phyloP scores from a whole-genome alignment of 2,888 invertebrate genomes.

The Cremastobaeus sp. region DNA sequence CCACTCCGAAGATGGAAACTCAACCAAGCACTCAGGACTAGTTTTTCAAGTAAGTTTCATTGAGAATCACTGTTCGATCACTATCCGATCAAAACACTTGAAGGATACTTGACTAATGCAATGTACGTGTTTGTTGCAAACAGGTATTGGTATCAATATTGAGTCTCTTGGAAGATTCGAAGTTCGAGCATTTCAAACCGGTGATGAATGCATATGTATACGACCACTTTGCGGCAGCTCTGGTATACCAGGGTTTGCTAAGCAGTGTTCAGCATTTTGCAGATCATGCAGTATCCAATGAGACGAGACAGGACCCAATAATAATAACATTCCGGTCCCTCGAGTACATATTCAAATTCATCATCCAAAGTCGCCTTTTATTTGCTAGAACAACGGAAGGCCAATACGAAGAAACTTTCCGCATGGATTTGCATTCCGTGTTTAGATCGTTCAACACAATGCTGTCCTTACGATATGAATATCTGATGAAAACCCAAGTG shows the following conservation, averaged over 20 bases:
- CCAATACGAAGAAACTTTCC: slow-evolving; percentile 92
- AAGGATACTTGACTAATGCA: too few relatives aligned
- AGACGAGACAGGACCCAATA: slow-evolving; percentile 93
- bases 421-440: slow-evolving; percentile 88
- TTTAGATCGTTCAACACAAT: slow-evolving; percentile 89
- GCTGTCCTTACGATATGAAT: slow-evolving; percentile 84
- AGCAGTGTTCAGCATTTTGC: slow-evolving; percentile 94
- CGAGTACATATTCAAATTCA: slow-evolving; percentile 94
- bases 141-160: slow-evolving; percentile 95
- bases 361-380: slow-evolving; percentile 91
- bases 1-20: slow-evolving; percentile 93
- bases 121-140: too few relatives aligned
- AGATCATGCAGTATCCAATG: slow-evolving; percentile 87
- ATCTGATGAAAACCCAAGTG: slow-evolving; percentile 89
- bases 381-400: slow-evolving; percentile 93
- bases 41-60: slow-evolving; percentile 91
- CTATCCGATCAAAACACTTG: too few relatives aligned
- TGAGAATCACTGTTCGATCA: too few relatives aligned
- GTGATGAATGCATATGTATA: slow-evolving; percentile 96
- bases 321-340: slow-evolving; percentile 93
- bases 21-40: slow-evolving; percentile 91
- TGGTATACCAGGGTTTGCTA: slow-evolving; percentile 94
- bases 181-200: slow-evolving; percentile 96
- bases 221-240: slow-evolving; percentile 95
- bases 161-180: slow-evolving; percentile 91